Conservation (phyloP, 2,113 vertebrate species). For the Charina bottae region DNA sequence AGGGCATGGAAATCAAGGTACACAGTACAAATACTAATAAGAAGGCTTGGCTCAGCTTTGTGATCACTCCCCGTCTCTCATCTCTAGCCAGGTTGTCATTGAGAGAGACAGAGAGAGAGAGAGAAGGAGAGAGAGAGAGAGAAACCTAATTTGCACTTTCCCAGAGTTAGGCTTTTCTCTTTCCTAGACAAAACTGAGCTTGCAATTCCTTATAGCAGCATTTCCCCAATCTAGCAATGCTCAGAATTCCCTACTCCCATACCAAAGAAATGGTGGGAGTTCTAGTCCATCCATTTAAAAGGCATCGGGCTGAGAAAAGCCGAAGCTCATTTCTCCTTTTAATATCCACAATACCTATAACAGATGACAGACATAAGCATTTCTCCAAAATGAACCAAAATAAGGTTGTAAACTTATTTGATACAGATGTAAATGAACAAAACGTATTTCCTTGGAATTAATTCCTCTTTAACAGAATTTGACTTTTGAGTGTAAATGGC, state of each 20-base stretch:
- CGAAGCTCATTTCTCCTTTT: neutral
- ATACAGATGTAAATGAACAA: neutral
- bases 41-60: neutral
- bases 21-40: neutral
- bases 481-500: neutral
- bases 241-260: neutral
- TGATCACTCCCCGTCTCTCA: neutral
- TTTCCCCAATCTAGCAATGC: neutral
- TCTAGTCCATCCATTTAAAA: neutral
- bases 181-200: neutral
- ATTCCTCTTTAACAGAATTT: neutral
- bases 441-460: neutral
- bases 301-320: too few species aligned
- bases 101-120: neutral
- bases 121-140: neutral
- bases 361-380: neutral
- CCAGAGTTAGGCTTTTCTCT: neutral
- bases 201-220: neutral
- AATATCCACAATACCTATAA: neutral
- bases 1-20: neutral
- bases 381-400: neutral
- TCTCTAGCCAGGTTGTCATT: neutral
- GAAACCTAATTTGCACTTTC: neutral
- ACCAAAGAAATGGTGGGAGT: neutral
- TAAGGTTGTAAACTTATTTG: neutral